Percentiles rank a stretch among this genome's conserved stretches.
These are phyloP conservation scores for Laticauda colubrina DNA, from an alignment of 2,113 vertebrate species.

Conservation along the genomic window DNA sequence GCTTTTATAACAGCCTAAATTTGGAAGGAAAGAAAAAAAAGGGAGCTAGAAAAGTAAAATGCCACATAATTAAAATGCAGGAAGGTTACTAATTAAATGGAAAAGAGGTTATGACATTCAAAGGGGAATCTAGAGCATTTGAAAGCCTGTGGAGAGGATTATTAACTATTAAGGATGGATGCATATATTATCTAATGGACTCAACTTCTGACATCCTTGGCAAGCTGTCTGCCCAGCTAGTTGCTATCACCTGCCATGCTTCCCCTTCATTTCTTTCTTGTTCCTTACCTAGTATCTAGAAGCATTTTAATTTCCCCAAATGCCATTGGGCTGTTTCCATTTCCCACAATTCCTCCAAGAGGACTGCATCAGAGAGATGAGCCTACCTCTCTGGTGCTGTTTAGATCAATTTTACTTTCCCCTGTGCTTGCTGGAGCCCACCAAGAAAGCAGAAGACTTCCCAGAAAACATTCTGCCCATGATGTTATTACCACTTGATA, in stretches of 20 bases:
- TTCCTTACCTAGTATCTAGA: neutral
- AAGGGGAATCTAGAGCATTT: neutral
- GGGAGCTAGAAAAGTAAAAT: neutral
- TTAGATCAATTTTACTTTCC: neutral
- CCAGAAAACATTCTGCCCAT: neutral
- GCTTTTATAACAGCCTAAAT: neutral
- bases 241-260: neutral
- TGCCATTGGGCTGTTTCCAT: neutral
- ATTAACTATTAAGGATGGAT: neutral
- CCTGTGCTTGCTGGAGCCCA: neutral
- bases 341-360: neutral
- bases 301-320: neutral
- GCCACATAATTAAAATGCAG: neutral
- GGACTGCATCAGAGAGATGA: neutral
- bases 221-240: neutral
- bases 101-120: neutral
- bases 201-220: neutral
- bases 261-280: neutral
- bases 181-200: neutral
- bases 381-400: neutral
- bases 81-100: neutral
- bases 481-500: too few species aligned
- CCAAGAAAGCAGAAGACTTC: neutral
- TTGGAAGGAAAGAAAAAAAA: neutral
- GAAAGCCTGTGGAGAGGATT: neutral